phyloP scores from a whole-genome alignment of 2,888 invertebrate species.

The Deroplatys truncata region DNA sequence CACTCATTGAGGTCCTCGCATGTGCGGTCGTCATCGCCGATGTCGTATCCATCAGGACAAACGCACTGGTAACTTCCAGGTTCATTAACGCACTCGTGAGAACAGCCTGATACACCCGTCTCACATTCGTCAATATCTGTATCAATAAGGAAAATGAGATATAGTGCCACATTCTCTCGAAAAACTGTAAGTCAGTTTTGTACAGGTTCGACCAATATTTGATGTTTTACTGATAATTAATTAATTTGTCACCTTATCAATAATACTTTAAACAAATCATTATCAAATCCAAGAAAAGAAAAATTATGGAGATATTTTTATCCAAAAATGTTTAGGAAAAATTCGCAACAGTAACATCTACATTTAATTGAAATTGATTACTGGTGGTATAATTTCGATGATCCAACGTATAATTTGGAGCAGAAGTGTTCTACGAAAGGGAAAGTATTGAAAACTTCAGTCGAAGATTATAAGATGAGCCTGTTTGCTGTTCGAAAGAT shows the following conservation, averaged over 20 bases:
- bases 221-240: neutral
- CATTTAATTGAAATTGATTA: no score
- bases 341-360: no score
- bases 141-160: conserved; percentile 5
- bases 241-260: neutral
- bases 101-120: conserved; percentile 39
- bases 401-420: no score
- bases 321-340: no score
- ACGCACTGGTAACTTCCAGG: conserved; percentile 50
- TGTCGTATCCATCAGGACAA: conserved; percentile 46
- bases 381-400: no score
- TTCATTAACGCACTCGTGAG: conserved; percentile 39
- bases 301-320: no score
- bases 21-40: conserved; percentile 37
- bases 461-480: no score
- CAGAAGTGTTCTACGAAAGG: no score
- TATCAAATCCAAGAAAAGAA: no score
- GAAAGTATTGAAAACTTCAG: no score
- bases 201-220: neutral
- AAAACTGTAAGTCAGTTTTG: neutral
- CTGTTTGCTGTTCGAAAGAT: no score
- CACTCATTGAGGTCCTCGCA: conserved; percentile 37
- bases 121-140: conserved; percentile 40
- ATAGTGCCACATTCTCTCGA: neutral
- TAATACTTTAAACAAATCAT: no score